Base-by-base conservation (phyloP, 2,888 invertebrate genomes). In the Girardia tigrina region DNA sequence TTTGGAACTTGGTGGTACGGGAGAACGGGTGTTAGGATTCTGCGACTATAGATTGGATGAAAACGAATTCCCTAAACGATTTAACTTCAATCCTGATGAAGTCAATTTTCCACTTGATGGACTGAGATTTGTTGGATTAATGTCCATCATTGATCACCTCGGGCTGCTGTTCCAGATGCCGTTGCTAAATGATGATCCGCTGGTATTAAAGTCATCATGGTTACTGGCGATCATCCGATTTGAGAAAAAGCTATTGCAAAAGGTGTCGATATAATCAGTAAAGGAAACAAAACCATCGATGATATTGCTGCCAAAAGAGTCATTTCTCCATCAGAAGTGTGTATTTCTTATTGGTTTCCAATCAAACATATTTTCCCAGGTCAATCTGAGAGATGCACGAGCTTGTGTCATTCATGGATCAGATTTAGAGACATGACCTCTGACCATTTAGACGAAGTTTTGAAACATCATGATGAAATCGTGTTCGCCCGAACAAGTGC, bases 71-170 rank as follows among this genome's bases (percentile, higher is more conserved):
- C 93, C 56, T 16, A 56, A 56, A 79, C 92, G 92, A 78, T 97
- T 88, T 86, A 90, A 90, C 84, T 98, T 93, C 87, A 91, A 94
- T 86, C 74, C 81, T 26, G 84, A 84, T 29, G 82, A 82, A 29
- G 87, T 79, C 71, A 94, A 94, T 86, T 94, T 94, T 88, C 92
- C 91, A 36, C 85, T 90, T 79, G 90, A 80, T 14, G 81, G 90
- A 77, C 81, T 84, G 4, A 89, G 94, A 79, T 95, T 95, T 85
- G 91, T 94, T 75, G 95, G 94, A 74, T 88, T 95, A 29, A 93
- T 95, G 91, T 93, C 94, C 79, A 94, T 95, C 94, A 94, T 95
- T 86, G 95, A 95, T 86, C 95, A 75, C 95, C 95, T 20, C 88
- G 95, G 80, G 93, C 94, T 79, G 93, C 94, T 82, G 95, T 95